Evolutionary conservation across 2,888 invertebrate genomes (phyloP).

Genomic region (Ceraclea dissimilis): DNA sequence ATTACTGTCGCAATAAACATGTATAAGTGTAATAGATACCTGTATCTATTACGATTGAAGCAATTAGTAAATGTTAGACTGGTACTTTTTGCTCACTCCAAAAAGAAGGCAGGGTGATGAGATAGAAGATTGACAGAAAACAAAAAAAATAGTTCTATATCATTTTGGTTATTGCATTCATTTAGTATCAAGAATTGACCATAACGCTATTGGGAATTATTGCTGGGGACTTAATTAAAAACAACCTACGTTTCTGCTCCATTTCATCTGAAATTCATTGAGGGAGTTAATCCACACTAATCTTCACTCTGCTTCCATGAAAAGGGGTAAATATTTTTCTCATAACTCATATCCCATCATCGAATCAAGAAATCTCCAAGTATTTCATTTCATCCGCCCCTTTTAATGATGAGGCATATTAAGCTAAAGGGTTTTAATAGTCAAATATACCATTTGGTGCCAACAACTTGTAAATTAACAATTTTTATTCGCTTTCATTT

Average conservation of each 20-base stretch:
- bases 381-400: conserved; percentile 21
- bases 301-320: conserved; percentile 4
- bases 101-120: no score
- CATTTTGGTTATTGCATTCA: no score
- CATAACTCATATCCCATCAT: conserved; percentile 25
- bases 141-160: no score
- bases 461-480: neutral
- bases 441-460: neutral
- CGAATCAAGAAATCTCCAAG: conserved; percentile 21
- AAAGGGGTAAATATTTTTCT: conserved; percentile 24
- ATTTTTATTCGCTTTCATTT: neutral
- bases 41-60: no score
- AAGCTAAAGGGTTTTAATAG: conserved; percentile 9
- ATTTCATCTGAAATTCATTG: conserved; percentile 2
- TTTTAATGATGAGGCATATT: conserved; percentile 25
- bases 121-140: no score
- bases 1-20: no score
- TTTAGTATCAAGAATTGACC: no score
- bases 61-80: no score
- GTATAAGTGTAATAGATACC: no score
- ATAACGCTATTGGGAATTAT: no score
- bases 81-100: no score
- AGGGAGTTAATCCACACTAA: conserved; percentile 15
- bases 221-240: neutral
- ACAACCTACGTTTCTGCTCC: conserved; percentile 7